Evolutionary conservation across 2,888 invertebrate genomes (phyloP), one percentile per base, ranked within the genome.

Genomic region (Clistopyga incitator): DNA sequence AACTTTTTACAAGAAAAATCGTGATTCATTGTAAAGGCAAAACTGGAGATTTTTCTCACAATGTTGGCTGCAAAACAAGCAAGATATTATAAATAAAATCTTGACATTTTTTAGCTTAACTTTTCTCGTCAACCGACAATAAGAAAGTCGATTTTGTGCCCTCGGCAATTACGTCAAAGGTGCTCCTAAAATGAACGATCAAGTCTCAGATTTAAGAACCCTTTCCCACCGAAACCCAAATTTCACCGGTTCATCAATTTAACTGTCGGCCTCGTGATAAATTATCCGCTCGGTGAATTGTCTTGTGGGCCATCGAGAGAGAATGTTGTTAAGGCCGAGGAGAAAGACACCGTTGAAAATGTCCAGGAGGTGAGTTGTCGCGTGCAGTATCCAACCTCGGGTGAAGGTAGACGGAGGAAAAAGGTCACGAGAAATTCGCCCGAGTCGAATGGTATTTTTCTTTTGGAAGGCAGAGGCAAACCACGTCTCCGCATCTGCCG

Each of bases 401-500:
- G 59, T 29, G 15, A 29, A 29, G 59, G 25, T 29, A 56, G 29
- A 64, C 11, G 61, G 11, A 42, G 13, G 64, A 18, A 11, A 64
- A 18, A 64, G 38, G 64, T 64, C 64, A 64, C 38, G 10, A 20
- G 20, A 64, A 64, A 64, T 34, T 45, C 25, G 47, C 23, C n/a
- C 23, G 59, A 20, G 18, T 13, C 42, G 64, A 64, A 38, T 23
- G 52, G 61, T 64, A 64, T 64, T 75, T 75, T 64, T 61, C 38
- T 20, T 38, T 20, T 38, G 23, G 34, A 50, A 68, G 38, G 50
- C 11, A 61, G 74, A 81, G 64, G 65, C 79, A 70, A 71, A 81
- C 78, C 64, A 42, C 70, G 71, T 61, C 34, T 54, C 67, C 67
- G 50, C 83, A 78, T 77, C 83, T 78, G 81, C 78, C 75, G 71